Evolutionary conservation across 2,888 invertebrate genomes (phyloP), one percentile per base, ranked within the genome.

Genomic region (Platycheirus rosarum): DNA sequence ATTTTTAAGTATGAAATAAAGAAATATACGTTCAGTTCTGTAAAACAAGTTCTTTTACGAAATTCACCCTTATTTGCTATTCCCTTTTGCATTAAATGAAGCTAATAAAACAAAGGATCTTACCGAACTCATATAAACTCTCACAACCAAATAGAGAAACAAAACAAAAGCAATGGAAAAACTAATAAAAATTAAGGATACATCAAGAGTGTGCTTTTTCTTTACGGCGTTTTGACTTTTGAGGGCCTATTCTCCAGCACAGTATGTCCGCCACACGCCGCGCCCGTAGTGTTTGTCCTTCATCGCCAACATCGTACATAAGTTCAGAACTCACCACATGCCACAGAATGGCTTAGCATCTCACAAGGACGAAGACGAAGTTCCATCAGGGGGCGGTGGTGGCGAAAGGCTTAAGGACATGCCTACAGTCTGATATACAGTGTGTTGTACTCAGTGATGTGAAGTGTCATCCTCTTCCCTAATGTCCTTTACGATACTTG

Each of bases 111-210:
- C 42, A 60, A 60, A 60, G 44, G 60, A 44, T 60, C 18, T 60
- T 18, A 23, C 23, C 14, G 7, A 40, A 37, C 11, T n/a, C 9
- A 13, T 20, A 62, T 35, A 66, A 26, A 13, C 8, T 8, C n/a
- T 13, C 29, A 63, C 7, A 75, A 42, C 13, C 48, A 44, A 55
- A 18, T 37, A 42, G 29, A 62, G 66, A 66, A 70, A 66, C 76
- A 80, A 76, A 80, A 80, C 70, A 75, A 70, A 80, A 80, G 60
- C 55, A 79, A 79, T 79, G 63, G 69, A 63, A 42, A 65, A 69
- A 49, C 75, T 75, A 75, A 80, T 80, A 76, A 80, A 80, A 80
- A 80, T 76, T 75, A 80, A 71, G 80, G 70, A 70, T 75, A 80
- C 80, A 76, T 80, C 60, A 66, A 75, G 44, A 29, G 75, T 66